Evolutionary conservation across 2,113 vertebrate species (phyloP).

Genomic region (Dasyornis broadbenti): DNA sequence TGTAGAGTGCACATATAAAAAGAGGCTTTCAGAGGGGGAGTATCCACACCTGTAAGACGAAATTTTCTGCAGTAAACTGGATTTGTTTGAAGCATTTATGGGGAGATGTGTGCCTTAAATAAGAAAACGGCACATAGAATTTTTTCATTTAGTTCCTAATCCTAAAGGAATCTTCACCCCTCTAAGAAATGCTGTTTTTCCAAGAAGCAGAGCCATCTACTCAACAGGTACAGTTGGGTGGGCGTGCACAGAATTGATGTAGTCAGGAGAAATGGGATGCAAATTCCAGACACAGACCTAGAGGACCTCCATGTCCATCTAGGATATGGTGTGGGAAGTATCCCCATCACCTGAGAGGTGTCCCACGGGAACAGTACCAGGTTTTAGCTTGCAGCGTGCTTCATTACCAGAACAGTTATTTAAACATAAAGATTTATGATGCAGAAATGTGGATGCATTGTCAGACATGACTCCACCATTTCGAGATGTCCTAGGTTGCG

Average conservation of each 20-base stretch:
- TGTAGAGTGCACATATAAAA: neutral
- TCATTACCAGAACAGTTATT: neutral
- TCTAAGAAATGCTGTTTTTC: neutral
- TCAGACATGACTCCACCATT: neutral
- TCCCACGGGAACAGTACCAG: neutral
- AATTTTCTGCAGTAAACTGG: neutral
- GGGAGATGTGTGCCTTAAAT: neutral
- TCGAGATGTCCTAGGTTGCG: neutral
- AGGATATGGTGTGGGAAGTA: neutral
- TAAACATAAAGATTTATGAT: neutral
- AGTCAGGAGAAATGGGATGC: neutral
- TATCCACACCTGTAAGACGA: neutral
- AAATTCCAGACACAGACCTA: neutral
- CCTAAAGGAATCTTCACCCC: neutral
- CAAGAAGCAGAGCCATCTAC: neutral
- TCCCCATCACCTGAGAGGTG: neutral
- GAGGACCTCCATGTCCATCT: neutral
- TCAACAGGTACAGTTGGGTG: neutral
- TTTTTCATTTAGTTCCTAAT: neutral
- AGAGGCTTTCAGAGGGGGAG: rapidly evolving
- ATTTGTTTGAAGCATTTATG: neutral
- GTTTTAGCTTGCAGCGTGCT: neutral
- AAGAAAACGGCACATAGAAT: neutral
- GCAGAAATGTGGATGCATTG: neutral
- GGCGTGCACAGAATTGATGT: neutral